Base-by-base conservation (phyloP, 2,113 vertebrate genomes). In the Lycocorax pyrrhopterus region DNA sequence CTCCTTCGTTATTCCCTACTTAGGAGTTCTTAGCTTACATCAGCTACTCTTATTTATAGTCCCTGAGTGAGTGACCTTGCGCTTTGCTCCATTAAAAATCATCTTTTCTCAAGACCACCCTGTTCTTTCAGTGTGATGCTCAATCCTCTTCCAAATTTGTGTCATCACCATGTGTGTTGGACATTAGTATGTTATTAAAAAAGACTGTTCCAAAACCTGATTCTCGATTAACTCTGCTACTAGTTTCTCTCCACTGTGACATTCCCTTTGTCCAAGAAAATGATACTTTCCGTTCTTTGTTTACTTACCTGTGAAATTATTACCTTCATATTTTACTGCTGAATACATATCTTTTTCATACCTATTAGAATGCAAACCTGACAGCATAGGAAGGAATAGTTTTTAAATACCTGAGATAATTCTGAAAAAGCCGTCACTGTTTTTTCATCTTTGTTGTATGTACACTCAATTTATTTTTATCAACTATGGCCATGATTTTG, bases 21-120 rank as follows among this genome's bases (percentile, higher is more conserved):
- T 87, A 76, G 0, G 23, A 73, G 46, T 83, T 95, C 88, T 92
- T 94, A 87, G 58, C 26, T 88, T 92, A 73, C 19, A 88, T 58
- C 58, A 85, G 21, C 79, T 83, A 12, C 49, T 88, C 44, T 62
- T 96, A 85, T 76, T 94, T 93, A 73, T 62, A 60, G 67, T 83
- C 59, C 78, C 75, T 49, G 26, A 88, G 67, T 72, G 78, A 75
- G 23, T 86, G 85, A 96, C 74, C 82, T 93, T 93, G 79, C n/a
- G 47, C 74, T 84, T 87, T 30, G 8, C 46, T 79, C 67, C 25
- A 66, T 93, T 96, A 90, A 83, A 95, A 93, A 83, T 73, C 25
- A 33, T 85, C 74, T 76, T 93, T 93, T 53, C 62, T 85, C 62
- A 83, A 87, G 58, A 79, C 63, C 32, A 32, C 85, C 26, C 63